These are phyloP conservation scores for Yponomeuta malinellus DNA, from an alignment of 2,888 invertebrate genomes.

Conservation along the genomic window DNA sequence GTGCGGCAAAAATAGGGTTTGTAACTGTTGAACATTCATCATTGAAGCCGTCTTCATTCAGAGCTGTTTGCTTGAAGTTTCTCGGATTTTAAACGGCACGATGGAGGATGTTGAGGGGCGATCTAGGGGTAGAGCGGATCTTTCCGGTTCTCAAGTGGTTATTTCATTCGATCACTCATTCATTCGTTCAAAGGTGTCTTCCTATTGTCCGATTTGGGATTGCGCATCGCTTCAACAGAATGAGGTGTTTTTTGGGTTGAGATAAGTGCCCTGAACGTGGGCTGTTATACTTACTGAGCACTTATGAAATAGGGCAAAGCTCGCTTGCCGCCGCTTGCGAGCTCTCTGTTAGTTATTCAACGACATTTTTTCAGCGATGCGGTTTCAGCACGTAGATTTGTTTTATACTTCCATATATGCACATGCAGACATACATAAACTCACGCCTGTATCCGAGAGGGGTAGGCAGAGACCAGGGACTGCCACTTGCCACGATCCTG, in stretches of 20 bases:
- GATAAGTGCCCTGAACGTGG: slow-evolving; percentile 11
- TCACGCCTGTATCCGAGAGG: no score
- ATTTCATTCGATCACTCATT: slow-evolving; percentile 32
- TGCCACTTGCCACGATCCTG: no score
- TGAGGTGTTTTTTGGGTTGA: slow-evolving; percentile 10
- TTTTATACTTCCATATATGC: no score
- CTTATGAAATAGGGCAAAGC: no score
- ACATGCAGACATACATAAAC: no score
- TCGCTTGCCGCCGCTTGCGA: no score
- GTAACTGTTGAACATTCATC: neutral
- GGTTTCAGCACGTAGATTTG: no score
- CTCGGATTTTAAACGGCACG: neutral
- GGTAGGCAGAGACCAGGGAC: no score
- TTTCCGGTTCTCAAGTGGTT: slow-evolving; percentile 69
- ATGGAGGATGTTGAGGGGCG: no score
- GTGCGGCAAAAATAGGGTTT: slow-evolving; percentile 52
- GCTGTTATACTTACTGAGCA: no score
- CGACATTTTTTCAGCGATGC: no score
- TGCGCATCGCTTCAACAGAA: neutral
- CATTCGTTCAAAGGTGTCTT: slow-evolving; percentile 19
- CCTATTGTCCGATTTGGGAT: slow-evolving; percentile 10
- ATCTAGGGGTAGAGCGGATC: slow-evolving; percentile 34
- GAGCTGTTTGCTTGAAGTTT: neutral
- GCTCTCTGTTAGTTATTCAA: no score
- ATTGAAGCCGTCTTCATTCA: neutral